Conservation (phyloP, 2,888 invertebrate genomes). For the Piscicola geometra region DNA sequence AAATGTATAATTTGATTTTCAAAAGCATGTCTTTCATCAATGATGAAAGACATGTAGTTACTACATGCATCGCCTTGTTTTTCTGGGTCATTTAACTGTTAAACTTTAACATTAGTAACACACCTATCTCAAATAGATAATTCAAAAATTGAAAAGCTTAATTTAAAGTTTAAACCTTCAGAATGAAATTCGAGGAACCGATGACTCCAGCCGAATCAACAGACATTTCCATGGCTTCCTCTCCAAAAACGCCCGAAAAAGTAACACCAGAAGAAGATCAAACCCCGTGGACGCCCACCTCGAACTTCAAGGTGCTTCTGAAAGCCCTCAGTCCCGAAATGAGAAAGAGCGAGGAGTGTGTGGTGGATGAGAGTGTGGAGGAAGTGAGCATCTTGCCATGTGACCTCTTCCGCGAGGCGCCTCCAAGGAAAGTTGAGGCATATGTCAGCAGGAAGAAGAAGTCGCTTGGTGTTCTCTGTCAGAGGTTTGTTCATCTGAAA, state of each 20-base stretch:
- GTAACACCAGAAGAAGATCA: constrained; percentile 17
- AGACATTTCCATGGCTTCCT: background rate
- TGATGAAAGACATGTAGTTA: too few species aligned
- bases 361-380: constrained; percentile 1
- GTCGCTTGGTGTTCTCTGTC: constrained; percentile 53
- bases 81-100: too few species aligned
- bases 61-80: too few species aligned
- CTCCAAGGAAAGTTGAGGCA: constrained; percentile 15
- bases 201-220: background rate
- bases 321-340: constrained; percentile 62
- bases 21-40: too few species aligned
- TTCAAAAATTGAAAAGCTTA: too few species aligned
- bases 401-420: background rate
- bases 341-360: constrained; percentile 43
- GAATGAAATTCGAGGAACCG: background rate
- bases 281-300: constrained; percentile 63
- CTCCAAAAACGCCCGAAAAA: constrained; percentile 10
- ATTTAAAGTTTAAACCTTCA: background rate
- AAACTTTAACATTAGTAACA: too few species aligned
- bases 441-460: constrained; percentile 50
- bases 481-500: too few species aligned
- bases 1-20: too few species aligned
- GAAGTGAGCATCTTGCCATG: background rate
- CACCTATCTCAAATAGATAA: too few species aligned
- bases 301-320: constrained; percentile 66